Evolutionary conservation across 1,140 invertebrate genomes (phyloP).

Genomic region (Cepaea nemoralis): DNA sequence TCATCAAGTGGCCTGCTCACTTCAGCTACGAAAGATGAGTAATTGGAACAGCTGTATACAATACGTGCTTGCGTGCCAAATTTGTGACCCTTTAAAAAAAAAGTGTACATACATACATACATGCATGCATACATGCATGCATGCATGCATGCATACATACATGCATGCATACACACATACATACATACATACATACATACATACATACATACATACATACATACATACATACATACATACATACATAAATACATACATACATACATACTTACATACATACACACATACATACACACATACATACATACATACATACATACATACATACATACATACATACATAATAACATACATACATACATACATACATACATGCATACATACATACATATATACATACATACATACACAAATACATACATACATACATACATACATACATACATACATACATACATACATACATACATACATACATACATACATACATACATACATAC

Average conservation of each 20-base stretch:
- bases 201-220: conserved; percentile 48
- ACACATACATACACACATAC: conserved; percentile 36
- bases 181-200: conserved; percentile 49
- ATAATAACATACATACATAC: conserved; percentile 39
- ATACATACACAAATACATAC: conserved; percentile 8
- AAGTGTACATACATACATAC: conserved; percentile 39
- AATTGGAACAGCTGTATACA: too few species aligned
- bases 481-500: conserved; percentile 25
- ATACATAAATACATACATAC: too few species aligned
- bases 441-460: conserved; percentile 38
- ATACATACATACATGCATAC: conserved; percentile 38
- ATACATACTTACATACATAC: conserved; percentile 39
- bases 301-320: conserved; percentile 41
- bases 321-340: conserved; percentile 41
- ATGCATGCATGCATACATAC: conserved; percentile 47
- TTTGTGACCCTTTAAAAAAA: too few species aligned
- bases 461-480: conserved; percentile 18
- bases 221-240: conserved; percentile 40
- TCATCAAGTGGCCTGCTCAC: too few species aligned
- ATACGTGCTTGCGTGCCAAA: too few species aligned
- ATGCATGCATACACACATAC: conserved; percentile 47
- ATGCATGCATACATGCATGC: conserved; percentile 46
- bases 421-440: too few species aligned
- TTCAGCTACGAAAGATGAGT: too few species aligned
- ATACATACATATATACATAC: conserved; percentile 23